Evolutionary conservation across 2,888 invertebrate species (phyloP).

Genomic region (Luffia ferchaultella): DNA sequence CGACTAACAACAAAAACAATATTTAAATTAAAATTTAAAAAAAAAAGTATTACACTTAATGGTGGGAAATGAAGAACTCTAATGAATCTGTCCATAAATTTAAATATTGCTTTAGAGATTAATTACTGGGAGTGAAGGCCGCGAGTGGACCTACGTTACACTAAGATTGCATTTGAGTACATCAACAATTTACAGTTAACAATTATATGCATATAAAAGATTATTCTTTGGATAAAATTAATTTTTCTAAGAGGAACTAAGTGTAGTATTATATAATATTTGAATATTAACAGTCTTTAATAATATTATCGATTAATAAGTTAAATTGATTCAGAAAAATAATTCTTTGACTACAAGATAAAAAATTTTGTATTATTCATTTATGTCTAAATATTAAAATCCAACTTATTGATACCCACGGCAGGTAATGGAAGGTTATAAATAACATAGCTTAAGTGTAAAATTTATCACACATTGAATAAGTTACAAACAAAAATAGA

Average conservation of each 20-base stretch:
- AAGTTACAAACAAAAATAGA: conserved; percentile 45
- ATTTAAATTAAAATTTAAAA: no score
- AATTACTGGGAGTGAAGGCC: conserved; percentile 29
- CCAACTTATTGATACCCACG: not conserved
- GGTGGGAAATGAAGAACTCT: conserved; percentile 51
- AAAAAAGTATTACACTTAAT: conserved; percentile 47
- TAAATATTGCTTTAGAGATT: conserved; percentile 53
- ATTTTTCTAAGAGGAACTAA: conserved; percentile 63
- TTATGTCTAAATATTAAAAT: conserved; percentile 38
- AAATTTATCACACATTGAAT: conserved; percentile 46
- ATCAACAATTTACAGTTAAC: conserved; percentile 48
- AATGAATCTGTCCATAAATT: conserved; percentile 44
- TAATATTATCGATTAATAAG: conserved; percentile 8
- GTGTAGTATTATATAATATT: conserved; percentile 34
- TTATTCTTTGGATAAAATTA: conserved; percentile 62
- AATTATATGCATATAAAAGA: conserved; percentile 38
- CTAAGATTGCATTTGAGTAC: conserved; percentile 27
- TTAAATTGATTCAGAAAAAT: not conserved
- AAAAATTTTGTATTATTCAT: conserved; percentile 19
- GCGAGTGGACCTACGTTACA: not conserved
- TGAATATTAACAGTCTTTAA: conserved; percentile 25
- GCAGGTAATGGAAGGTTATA: not conserved
- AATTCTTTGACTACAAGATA: conserved; percentile 1
- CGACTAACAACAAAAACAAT: conserved; percentile 54
- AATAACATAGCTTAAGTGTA: conserved; percentile 3